Evolutionary conservation across 2,888 invertebrate genomes (phyloP).

Genomic region (Patella depressa): DNA sequence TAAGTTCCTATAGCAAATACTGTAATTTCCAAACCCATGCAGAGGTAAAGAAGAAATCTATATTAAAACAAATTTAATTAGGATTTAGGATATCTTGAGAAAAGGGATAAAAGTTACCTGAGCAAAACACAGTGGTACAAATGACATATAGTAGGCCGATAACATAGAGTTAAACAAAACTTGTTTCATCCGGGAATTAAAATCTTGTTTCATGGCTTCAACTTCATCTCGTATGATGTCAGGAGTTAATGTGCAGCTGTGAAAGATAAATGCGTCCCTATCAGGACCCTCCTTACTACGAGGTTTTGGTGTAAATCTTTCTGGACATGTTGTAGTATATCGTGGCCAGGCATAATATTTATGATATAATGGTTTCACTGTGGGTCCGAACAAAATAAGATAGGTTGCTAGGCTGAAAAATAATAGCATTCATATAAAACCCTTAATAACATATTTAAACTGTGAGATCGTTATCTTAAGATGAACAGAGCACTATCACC

Average conservation of each 20-base stretch:
- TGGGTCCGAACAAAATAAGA: conserved; percentile 83
- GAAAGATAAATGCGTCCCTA: conserved; percentile 52
- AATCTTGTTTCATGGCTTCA: conserved; percentile 86
- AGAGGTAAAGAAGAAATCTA: background rate
- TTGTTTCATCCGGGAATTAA: conserved; percentile 90
- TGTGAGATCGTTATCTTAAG: too few relatives aligned
- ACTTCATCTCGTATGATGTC: conserved; percentile 83
- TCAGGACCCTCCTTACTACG: conserved; percentile 38
- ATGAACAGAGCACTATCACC: too few relatives aligned
- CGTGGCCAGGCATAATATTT: conserved; percentile 59
- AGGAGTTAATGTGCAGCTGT: conserved; percentile 71
- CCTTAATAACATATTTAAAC: too few relatives aligned
- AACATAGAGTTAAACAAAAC: conserved; percentile 87
- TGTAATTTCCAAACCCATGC: background rate
- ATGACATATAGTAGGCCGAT: conserved; percentile 89
- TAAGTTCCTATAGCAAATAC: background rate
- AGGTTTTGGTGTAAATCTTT: conserved; percentile 35
- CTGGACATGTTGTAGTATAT: conserved; percentile 23
- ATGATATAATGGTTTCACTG: conserved; percentile 84
- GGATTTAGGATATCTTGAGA: background rate
- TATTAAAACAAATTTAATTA: background rate
- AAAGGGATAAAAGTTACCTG: conserved; percentile 75
- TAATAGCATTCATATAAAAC: background rate
- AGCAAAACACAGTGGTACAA: conserved; percentile 91
- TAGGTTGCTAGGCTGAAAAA: conserved; percentile 69